A percentile compares a stretch with the other conserved stretches of the same genome.
Conservation (phyloP, 2,113 vertebrate species). For the Cephalopterus ornatus region DNA sequence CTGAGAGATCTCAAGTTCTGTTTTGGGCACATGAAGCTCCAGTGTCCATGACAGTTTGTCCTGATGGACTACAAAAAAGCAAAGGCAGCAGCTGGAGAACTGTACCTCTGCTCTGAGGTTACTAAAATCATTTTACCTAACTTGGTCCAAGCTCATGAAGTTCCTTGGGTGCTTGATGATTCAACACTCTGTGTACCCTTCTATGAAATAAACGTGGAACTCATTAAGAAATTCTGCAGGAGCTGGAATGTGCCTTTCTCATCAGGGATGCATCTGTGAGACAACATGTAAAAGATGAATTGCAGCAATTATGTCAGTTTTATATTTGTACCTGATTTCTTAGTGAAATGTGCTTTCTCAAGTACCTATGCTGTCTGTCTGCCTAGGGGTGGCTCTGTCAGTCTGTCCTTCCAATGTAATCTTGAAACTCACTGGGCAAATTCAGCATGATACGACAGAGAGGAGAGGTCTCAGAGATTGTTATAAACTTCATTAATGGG, state of each 20-base stretch:
- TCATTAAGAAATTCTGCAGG: not conserved
- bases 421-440: not conserved
- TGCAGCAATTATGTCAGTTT: not conserved
- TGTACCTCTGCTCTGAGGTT: not conserved
- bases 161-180: not conserved
- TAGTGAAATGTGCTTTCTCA: not conserved
- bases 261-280: not conserved
- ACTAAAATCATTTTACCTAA: not conserved
- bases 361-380: not conserved
- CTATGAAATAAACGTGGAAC: not conserved
- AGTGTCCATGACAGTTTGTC: accelerated
- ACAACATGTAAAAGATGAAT: not conserved
- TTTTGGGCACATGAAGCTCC: not conserved
- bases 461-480: not conserved
- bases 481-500: not conserved
- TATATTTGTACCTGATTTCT: not conserved
- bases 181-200: not conserved
- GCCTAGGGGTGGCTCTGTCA: not conserved
- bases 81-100: not conserved
- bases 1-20: not conserved
- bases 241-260: not conserved
- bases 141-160: not conserved
- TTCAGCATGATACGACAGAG: not conserved
- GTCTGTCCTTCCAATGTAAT: not conserved
- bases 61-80: not conserved